phyloP scores from a whole-genome alignment of 2,888 invertebrate species.

The Busseola fusca region DNA sequence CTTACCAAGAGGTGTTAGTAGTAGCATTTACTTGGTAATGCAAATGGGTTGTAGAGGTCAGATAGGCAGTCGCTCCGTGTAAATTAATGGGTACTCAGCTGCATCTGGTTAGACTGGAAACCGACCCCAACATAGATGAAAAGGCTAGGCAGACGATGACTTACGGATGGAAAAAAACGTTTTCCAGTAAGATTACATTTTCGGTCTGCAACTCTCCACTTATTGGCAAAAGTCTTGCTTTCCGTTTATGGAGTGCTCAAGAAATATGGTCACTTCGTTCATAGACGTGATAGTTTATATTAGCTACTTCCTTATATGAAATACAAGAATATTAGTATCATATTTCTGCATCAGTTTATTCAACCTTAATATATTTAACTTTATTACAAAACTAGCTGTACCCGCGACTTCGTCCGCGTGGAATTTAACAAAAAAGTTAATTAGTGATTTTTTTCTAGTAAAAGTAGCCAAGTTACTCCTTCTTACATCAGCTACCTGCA shows the following conservation, averaged over 20 bases:
- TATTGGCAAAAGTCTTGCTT: constrained; percentile 21
- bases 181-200: constrained; percentile 37
- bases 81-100: background rate
- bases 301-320: constrained; percentile 30
- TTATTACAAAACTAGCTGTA: constrained; percentile 22
- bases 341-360: constrained; percentile 25
- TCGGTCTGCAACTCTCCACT: constrained; percentile 9
- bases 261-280: constrained; percentile 33
- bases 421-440: too few relatives aligned
- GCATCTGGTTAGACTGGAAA: background rate
- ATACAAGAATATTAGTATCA: constrained; percentile 43
- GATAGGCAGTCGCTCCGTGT: background rate
- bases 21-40: too few relatives aligned
- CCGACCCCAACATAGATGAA: background rate
- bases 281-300: constrained; percentile 53
- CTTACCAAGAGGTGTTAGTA: background rate
- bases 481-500: too few relatives aligned
- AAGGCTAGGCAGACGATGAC: background rate
- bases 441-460: too few relatives aligned
- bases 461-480: too few relatives aligned
- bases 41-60: too few relatives aligned
- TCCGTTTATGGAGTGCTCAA: constrained; percentile 30
- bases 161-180: constrained; percentile 11
- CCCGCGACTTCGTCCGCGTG: too few relatives aligned
- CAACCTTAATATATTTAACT: constrained; percentile 9